Evolutionary conservation across 1,140 invertebrate species (phyloP).

Genomic region (Cyrtorhinus lividipennis): DNA sequence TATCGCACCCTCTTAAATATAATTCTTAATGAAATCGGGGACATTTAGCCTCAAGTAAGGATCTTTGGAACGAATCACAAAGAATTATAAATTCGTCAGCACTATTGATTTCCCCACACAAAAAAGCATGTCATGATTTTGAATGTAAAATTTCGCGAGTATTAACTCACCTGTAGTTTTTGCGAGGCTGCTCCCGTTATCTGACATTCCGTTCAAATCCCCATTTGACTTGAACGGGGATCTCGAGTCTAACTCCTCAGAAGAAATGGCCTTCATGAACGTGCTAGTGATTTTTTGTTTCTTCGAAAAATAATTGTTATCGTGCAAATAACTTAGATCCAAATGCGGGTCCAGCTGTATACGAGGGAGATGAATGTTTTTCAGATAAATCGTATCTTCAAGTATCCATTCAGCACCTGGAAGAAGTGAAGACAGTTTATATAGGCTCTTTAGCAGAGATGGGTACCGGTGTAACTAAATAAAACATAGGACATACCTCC

Average conservation of each 20-base stretch:
- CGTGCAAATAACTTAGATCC: conserved; percentile 68
- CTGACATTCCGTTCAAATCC: conserved; percentile 20
- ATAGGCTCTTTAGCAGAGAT: no score
- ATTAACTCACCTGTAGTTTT: neutral
- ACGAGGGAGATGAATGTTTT: conserved; percentile 70
- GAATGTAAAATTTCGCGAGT: no score
- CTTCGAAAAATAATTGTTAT: conserved; percentile 50
- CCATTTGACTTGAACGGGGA: conserved; percentile 23
- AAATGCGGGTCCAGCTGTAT: conserved; percentile 66
- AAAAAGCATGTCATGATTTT: no score
- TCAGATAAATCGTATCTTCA: conserved; percentile 89
- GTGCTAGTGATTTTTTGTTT: conserved; percentile 26
- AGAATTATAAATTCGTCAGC: no score
- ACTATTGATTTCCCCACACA: no score
- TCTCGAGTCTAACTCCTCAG: conserved; percentile 26
- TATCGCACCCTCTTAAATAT: no score
- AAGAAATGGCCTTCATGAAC: conserved; percentile 28
- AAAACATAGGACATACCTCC: conserved; percentile 53
- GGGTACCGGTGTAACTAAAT: no score
- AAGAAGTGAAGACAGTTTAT: conserved; percentile 18
- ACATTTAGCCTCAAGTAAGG: no score
- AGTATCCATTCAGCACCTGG: conserved; percentile 76
- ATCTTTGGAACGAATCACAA: no score
- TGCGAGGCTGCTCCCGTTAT: conserved; percentile 24
- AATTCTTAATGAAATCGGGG: no score